phyloP scores from a whole-genome alignment of 1,140 invertebrate genomes.

The Orussus abietinus region DNA sequence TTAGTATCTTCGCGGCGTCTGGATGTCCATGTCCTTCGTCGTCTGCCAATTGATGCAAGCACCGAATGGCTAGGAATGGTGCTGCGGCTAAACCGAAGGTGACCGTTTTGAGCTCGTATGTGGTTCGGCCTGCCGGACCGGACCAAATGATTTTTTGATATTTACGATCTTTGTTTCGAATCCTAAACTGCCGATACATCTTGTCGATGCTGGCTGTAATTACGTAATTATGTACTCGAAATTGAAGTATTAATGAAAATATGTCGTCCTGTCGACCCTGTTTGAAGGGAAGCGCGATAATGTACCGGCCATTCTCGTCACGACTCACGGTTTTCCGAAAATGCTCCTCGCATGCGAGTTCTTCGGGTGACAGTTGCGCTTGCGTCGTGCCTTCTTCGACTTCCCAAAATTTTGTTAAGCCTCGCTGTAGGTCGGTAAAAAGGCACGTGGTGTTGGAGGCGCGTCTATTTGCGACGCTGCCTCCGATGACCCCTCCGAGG shows the following conservation, averaged over 20 bases:
- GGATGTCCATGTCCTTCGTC: slow-evolving; percentile 29
- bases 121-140: background rate
- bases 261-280: too few species aligned
- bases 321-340: slow-evolving; percentile 6
- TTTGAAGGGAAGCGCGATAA: slow-evolving; percentile 14
- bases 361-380: slow-evolving; percentile 9
- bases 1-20: slow-evolving; percentile 22
- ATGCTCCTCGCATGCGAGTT: slow-evolving; percentile 17
- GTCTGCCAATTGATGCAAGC: slow-evolving; percentile 15
- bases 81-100: slow-evolving; percentile 31
- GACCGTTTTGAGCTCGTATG: slow-evolving; percentile 31
- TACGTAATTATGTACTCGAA: too few species aligned
- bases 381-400: slow-evolving; percentile 11
- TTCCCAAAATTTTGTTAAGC: slow-evolving; percentile 15
- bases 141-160: slow-evolving; percentile 24
- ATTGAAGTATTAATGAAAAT: too few species aligned
- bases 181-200: slow-evolving; percentile 14
- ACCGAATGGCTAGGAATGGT: slow-evolving; percentile 20
- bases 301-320: slow-evolving; percentile 10
- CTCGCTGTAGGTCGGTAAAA: background rate
- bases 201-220: slow-evolving; percentile 28
- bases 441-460: too few species aligned
- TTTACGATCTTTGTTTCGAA: slow-evolving; percentile 8
- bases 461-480: too few species aligned
- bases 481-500: too few species aligned